Conservation (phyloP, 2,888 invertebrate genomes). For the Malacosoma neustria region DNA sequence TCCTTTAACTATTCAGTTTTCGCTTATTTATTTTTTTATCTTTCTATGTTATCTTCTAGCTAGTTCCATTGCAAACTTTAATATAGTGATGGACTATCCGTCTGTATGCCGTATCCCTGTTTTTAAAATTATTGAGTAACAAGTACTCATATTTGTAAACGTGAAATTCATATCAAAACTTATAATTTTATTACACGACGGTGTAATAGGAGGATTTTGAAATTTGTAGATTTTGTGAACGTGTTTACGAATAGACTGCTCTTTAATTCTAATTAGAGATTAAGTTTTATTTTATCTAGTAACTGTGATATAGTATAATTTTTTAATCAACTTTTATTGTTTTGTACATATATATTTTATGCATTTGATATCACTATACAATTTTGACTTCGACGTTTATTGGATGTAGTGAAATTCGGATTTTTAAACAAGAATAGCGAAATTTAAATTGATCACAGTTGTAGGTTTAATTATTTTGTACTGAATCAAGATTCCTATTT, state of each 20-base stretch:
- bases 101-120: no score
- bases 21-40: no score
- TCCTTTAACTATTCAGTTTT: no score
- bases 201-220: conserved; percentile 31
- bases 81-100: no score
- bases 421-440: conserved; percentile 15
- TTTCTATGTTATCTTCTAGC: no score
- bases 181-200: conserved; percentile 12
- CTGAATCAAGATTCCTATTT: conserved; percentile 37
- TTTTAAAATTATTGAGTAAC: no score
- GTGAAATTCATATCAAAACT: neutral
- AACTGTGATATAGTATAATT: conserved; percentile 74
- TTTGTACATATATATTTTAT: conserved; percentile 64
- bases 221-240: conserved; percentile 44
- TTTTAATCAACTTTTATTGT: conserved; percentile 46
- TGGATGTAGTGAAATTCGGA: conserved; percentile 35
- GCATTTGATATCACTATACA: conserved; percentile 72
- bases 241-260: conserved; percentile 62
- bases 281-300: conserved; percentile 63
- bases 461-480: conserved; percentile 36
- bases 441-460: conserved; percentile 27
- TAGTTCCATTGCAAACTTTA: no score
- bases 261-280: conserved; percentile 43
- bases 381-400: conserved; percentile 57
- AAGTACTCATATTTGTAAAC: no score